A percentile compares a stretch with the other conserved stretches of the same genome.
Conservation (phyloP, 2,797 vertebrate species). For the Liasis olivaceus region DNA sequence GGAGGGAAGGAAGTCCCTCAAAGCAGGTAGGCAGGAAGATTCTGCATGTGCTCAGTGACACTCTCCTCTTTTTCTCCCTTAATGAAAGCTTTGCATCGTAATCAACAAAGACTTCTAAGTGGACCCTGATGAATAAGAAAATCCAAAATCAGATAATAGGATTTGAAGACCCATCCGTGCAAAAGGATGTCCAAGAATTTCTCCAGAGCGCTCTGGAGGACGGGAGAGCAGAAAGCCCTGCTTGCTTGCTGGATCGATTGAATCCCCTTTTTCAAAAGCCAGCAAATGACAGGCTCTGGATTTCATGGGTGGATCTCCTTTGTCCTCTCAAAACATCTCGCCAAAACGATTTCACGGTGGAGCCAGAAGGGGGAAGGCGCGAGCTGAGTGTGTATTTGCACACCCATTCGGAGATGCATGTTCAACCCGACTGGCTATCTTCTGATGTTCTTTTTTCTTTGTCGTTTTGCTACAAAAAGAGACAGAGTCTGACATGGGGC, state of each 20-base stretch:
- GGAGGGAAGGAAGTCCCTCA: not conserved
- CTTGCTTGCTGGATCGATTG: not conserved
- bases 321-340: not conserved
- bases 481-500: not conserved
- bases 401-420: not conserved
- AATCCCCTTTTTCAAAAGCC: not conserved
- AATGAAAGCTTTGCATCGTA: not conserved
- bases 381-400: not conserved
- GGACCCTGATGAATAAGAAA: not conserved
- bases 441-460: not conserved
- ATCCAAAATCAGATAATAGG: not conserved
- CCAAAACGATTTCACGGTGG: not conserved
- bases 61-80: not conserved
- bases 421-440: not conserved
- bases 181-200: not conserved
- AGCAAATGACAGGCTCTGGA: not conserved
- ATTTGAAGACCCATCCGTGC: not conserved
- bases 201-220: not conserved
- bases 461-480: not conserved
- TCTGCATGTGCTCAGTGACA: not conserved
- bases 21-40: rapidly evolving
- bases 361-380: not conserved
- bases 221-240: not conserved
- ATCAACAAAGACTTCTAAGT: not conserved
- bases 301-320: not conserved